phyloP scores from a whole-genome alignment of 2,888 invertebrate genomes.

The Ethmia dodecea region DNA sequence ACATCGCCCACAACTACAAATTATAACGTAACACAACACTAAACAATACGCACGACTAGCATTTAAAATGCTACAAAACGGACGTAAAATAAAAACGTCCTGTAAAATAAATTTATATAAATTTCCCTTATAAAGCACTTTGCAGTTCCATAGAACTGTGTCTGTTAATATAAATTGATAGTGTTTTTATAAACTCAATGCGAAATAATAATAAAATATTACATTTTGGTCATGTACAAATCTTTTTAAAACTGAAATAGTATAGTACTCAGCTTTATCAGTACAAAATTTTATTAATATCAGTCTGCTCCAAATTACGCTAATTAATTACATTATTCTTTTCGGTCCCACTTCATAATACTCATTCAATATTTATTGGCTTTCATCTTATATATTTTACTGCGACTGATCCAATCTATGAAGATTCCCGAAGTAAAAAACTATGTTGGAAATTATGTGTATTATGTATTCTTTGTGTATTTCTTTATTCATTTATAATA shows the following conservation, averaged over 20 bases:
- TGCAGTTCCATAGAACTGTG: neutral
- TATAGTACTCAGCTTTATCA: constrained; percentile 40
- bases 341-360: constrained; percentile 66
- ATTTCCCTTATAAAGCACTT: neutral
- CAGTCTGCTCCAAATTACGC: constrained; percentile 57
- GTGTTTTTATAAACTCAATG: no score
- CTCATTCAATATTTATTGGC: constrained; percentile 30
- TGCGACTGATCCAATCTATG: no score
- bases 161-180: neutral
- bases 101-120: neutral
- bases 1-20: constrained; percentile 17
- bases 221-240: constrained; percentile 12
- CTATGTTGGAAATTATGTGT: no score
- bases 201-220: constrained; percentile 8
- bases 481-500: no score
- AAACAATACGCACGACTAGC: constrained; percentile 57
- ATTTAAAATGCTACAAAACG: constrained; percentile 50
- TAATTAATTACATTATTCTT: constrained; percentile 42
- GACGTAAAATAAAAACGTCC: constrained; percentile 21
- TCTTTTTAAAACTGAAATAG: constrained; percentile 18
- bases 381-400: no score
- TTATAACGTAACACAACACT: constrained; percentile 24
- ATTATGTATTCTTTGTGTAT: no score
- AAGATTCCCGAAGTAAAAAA: no score
- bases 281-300: constrained; percentile 47